Conservation (phyloP, 2,797 vertebrate species). For the Sylvia borin region DNA sequence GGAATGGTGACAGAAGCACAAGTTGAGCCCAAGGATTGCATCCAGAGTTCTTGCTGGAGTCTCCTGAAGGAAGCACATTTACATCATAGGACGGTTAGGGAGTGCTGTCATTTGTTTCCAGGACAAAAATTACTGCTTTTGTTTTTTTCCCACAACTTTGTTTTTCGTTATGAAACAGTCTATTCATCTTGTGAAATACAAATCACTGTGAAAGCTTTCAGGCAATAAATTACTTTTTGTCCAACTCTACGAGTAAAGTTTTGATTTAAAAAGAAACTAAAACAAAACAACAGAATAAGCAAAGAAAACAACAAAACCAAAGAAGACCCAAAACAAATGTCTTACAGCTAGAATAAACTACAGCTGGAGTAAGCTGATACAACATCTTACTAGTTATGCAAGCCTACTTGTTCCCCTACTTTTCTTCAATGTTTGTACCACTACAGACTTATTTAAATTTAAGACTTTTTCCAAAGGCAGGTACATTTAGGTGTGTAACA, state of each 20-base stretch:
- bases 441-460: not conserved
- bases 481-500: not conserved
- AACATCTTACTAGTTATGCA: not conserved
- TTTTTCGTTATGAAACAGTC: not conserved
- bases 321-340: not conserved
- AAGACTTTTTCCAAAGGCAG: not conserved
- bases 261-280: not conserved
- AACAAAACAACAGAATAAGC: not conserved
- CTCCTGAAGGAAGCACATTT: not conserved
- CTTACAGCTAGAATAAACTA: not conserved
- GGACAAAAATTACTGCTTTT: not conserved
- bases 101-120: not conserved
- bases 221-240: constrained; percentile 32
- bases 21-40: not conserved
- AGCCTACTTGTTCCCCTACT: not conserved
- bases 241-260: not conserved
- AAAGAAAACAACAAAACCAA: too few relatives aligned
- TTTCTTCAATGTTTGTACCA: not conserved
- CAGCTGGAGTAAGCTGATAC: not conserved
- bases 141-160: not conserved
- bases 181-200: not conserved
- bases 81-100: not conserved
- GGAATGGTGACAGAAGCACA: not conserved
- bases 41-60: not conserved
- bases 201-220: constrained; percentile 19